These are phyloP conservation scores for Natator depressus DNA, from an alignment of 2,113 vertebrate genomes.

Conservation along the genomic window DNA sequence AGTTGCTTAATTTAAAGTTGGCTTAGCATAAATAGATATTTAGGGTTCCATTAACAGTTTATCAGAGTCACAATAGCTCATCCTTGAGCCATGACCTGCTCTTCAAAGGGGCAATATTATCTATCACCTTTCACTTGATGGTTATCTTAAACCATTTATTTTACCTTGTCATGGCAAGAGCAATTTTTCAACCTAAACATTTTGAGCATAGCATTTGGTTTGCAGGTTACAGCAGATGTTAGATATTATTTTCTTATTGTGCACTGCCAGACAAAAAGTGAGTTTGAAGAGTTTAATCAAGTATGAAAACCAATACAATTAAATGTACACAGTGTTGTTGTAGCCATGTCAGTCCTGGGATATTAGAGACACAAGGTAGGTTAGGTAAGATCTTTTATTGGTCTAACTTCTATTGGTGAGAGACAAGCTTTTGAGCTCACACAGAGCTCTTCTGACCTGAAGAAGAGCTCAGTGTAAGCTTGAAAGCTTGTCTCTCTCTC, in stretches of 20 bases:
- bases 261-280: neutral
- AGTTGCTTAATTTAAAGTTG: slow-evolving; percentile 56
- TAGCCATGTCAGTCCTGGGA: neutral
- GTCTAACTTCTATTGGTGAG: neutral
- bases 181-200: slow-evolving; percentile 69
- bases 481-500: too few relatives aligned
- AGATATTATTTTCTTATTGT: slow-evolving; percentile 33
- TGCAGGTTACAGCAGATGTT: slow-evolving; percentile 29
- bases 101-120: slow-evolving; percentile 70
- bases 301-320: slow-evolving; percentile 16
- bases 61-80: slow-evolving; percentile 61
- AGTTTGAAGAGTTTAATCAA: slow-evolving; percentile 26
- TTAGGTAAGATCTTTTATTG: neutral
- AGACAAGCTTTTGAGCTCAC: neutral
- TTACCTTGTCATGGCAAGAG: slow-evolving; percentile 61
- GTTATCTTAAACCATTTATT: slow-evolving; percentile 79
- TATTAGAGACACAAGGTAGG: neutral
- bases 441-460: neutral
- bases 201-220: slow-evolving; percentile 69
- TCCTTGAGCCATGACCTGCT: slow-evolving; percentile 73
- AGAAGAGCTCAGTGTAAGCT: too few relatives aligned
- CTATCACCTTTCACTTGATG: slow-evolving; percentile 79
- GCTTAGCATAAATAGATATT: slow-evolving; percentile 62
- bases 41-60: slow-evolving; percentile 49
- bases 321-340: neutral